A percentile compares a stretch with the other conserved stretches of the same genome.
These are phyloP conservation scores for Bombycilla garrulus DNA, from an alignment of 2,113 vertebrate species.

Conservation along the genomic window DNA sequence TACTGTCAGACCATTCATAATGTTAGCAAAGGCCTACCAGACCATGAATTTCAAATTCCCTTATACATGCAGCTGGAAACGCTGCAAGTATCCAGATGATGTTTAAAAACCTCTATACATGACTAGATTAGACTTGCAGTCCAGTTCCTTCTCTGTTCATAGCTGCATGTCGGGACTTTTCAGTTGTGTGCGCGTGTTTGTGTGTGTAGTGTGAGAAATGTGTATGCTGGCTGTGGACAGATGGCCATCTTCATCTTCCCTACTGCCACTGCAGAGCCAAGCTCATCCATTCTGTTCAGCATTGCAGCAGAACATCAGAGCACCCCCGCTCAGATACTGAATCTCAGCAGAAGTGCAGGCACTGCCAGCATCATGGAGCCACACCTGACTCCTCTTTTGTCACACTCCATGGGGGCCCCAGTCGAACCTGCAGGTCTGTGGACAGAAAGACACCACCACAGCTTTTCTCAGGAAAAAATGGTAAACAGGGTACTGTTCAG, in stretches of 20 bases:
- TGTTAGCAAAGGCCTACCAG: background rate
- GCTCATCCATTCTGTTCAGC: background rate
- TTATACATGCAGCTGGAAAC: background rate
- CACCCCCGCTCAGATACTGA: background rate
- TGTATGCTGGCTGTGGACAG: background rate
- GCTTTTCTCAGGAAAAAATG: background rate
- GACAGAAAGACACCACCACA: background rate
- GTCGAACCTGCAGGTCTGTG: background rate
- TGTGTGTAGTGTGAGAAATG: background rate
- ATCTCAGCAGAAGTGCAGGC: background rate
- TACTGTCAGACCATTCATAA: background rate
- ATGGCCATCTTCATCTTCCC: background rate
- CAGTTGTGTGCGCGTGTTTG: background rate
- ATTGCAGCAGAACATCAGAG: background rate
- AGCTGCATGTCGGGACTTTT: background rate
- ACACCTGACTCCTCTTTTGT: background rate
- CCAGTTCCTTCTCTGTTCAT: background rate
- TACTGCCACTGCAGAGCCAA: background rate
- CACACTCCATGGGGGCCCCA: rapidly evolving
- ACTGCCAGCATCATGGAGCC: background rate
- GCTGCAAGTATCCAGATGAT: background rate
- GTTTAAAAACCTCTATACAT: background rate
- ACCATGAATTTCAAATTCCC: background rate
- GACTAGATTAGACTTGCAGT: background rate
- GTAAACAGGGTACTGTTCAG: background rate